phyloP scores from a whole-genome alignment of 1,140 invertebrate species.

The Heliconius nattereri region DNA sequence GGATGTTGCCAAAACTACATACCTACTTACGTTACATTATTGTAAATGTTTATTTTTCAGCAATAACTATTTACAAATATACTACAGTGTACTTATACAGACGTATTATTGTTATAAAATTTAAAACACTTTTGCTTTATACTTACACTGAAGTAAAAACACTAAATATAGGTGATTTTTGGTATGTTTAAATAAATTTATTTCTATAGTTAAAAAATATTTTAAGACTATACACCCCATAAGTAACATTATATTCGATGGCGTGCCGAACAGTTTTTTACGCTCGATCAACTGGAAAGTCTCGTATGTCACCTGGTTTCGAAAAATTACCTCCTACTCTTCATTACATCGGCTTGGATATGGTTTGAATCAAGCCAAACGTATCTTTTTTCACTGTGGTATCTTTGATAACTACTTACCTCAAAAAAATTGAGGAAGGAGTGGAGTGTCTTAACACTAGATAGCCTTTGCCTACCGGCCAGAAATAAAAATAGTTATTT shows the following conservation, averaged over 20 bases:
- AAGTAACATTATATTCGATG: conserved; percentile 64
- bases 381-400: conserved; percentile 15
- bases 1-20: conserved; percentile 71
- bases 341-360: conserved; percentile 35
- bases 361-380: conserved; percentile 26
- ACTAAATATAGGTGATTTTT: not conserved
- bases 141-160: not conserved
- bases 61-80: conserved; percentile 24
- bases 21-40: conserved; percentile 52
- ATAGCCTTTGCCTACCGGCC: no score
- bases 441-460: no score
- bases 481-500: no score
- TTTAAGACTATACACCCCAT: conserved; percentile 8
- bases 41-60: conserved; percentile 43
- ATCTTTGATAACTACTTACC: not conserved
- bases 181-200: not conserved
- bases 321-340: conserved; percentile 32
- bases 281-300: conserved; percentile 72
- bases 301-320: conserved; percentile 68
- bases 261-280: conserved; percentile 71
- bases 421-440: no score
- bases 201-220: not conserved
- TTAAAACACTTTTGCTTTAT: not conserved
- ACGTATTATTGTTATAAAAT: not conserved
- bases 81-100: not conserved